A percentile compares a stretch with the other conserved stretches of the same genome.
Evolutionary conservation across 2,113 vertebrate genomes (phyloP).

Genomic region (Rhodinocichla rosea): DNA sequence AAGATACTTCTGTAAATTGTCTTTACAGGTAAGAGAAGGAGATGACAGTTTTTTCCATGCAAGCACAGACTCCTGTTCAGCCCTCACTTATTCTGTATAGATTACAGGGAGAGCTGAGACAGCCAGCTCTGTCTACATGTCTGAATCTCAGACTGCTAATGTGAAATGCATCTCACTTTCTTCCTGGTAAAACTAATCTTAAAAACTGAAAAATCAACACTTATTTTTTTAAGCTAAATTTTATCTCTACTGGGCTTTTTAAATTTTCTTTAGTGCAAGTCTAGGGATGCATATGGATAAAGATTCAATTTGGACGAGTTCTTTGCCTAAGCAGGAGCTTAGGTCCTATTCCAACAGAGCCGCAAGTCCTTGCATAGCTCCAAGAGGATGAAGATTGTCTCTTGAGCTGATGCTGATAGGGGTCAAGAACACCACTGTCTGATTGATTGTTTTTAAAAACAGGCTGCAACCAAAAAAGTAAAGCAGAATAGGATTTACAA

Average conservation of each 20-base stretch:
- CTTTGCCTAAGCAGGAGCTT: neutral
- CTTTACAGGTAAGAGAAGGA: neutral
- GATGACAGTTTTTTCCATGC: neutral
- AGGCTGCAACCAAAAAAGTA: neutral
- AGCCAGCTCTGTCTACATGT: neutral
- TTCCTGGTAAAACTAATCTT: neutral
- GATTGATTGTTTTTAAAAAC: neutral
- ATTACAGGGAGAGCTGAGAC: neutral
- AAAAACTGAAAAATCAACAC: neutral
- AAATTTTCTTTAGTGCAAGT: neutral
- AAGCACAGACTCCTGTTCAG: neutral
- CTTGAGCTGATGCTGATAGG: neutral
- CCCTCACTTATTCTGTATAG: fast-evolving
- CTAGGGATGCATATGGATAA: neutral
- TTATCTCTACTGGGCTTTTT: neutral
- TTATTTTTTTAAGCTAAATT: neutral
- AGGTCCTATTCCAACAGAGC: neutral
- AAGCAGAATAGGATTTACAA: neutral
- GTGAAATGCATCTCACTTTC: neutral
- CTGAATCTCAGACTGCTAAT: neutral
- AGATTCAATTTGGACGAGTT: neutral
- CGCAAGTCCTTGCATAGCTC: neutral
- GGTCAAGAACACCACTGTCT: neutral
- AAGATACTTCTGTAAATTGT: neutral
- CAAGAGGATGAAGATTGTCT: neutral